Base-by-base conservation (phyloP, 1,140 invertebrate genomes). In the Zaprionus vittiger region DNA sequence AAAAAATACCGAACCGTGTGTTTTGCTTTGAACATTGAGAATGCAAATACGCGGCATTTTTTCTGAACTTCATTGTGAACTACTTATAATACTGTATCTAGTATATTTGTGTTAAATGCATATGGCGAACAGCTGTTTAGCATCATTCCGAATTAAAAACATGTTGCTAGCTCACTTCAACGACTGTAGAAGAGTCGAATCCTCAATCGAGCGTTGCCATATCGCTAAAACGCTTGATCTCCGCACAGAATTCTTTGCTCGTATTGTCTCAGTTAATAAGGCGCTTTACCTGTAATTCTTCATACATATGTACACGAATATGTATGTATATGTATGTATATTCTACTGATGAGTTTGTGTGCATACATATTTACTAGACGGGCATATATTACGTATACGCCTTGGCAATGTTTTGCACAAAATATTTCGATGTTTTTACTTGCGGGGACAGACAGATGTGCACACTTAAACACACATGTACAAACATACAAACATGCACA, bases 361-460 rank as follows among this genome's bases (percentile, higher is more conserved):
- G 15, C 34, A 34, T 56, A 57, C 41, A 59, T 69, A 54, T 70
- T 60, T 41, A 54, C 67, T 54, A 31, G 56, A 26, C 24, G 31
- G 15, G n/a, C 15, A 15, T 20, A 74, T 79, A 79, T 85, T 84
- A 80, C 82, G 79, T 81, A 79, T 82, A 79, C 72, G 71, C 44
- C 60, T 68, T 68, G 74, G 62, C 68, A 73, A 56, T 68, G 63
- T 77, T 73, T 77, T 77, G 31, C 37, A 57, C 55, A 47, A 65
- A 71, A 72, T 64, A 49, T 75, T 71, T 52, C 31, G 31, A 52
- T 64, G 55, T 60, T 49, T 56, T 71, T 38, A 66, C 37, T 71
- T 71, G 44, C 38, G 70, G 24, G 17, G 52, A 22, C 12, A 17
- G 41, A 47, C 41, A 47, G 41, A 47, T 47, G 41, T 9, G 55